Percentiles rank a stretch among this genome's conserved stretches.
These are phyloP conservation scores for Heteropelma amictum DNA, from an alignment of 2,888 invertebrate species.

Conservation along the genomic window DNA sequence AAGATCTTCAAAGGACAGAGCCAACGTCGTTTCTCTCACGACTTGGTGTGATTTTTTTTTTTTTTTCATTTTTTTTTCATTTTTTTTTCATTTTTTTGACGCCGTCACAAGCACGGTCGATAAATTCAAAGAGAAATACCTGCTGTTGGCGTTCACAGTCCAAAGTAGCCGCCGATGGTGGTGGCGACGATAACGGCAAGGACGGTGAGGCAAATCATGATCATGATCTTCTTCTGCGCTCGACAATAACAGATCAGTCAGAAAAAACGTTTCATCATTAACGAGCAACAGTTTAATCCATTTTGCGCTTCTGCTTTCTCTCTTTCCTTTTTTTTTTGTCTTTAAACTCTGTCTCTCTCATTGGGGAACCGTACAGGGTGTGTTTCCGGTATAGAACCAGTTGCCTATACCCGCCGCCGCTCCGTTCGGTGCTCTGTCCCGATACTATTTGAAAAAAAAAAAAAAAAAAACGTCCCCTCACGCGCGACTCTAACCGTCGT, in stretches of 20 bases:
- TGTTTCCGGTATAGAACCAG: slow-evolving; percentile 31
- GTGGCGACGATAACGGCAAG: slow-evolving; percentile 86
- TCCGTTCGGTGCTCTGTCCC: slow-evolving; percentile 59
- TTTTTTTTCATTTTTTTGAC: neutral
- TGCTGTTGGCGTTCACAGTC: slow-evolving; percentile 77
- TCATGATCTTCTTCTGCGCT: slow-evolving; percentile 96
- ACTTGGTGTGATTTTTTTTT: neutral
- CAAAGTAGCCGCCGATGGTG: slow-evolving; percentile 84
- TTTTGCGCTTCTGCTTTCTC: slow-evolving; percentile 24
- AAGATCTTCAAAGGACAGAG: neutral
- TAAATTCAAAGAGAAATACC: slow-evolving; percentile 60
- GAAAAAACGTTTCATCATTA: slow-evolving; percentile 36
- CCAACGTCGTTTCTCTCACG: too few species aligned
- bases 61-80: neutral
- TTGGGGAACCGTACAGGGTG: slow-evolving; percentile 11
- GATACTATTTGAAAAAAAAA: slow-evolving; percentile 13
- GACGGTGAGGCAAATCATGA: slow-evolving; percentile 91
- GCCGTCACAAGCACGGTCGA: neutral
- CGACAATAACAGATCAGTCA: slow-evolving; percentile 63
- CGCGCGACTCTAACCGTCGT: slow-evolving; percentile 33
- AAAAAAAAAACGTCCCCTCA: slow-evolving; percentile 48
- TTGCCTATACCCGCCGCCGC: slow-evolving; percentile 12
- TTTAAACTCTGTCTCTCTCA: slow-evolving; percentile 51
- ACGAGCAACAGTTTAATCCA: slow-evolving; percentile 32
- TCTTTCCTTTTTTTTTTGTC: slow-evolving; percentile 1